Conservation (phyloP, 2,113 vertebrate genomes). For the Zapornia atra region DNA sequence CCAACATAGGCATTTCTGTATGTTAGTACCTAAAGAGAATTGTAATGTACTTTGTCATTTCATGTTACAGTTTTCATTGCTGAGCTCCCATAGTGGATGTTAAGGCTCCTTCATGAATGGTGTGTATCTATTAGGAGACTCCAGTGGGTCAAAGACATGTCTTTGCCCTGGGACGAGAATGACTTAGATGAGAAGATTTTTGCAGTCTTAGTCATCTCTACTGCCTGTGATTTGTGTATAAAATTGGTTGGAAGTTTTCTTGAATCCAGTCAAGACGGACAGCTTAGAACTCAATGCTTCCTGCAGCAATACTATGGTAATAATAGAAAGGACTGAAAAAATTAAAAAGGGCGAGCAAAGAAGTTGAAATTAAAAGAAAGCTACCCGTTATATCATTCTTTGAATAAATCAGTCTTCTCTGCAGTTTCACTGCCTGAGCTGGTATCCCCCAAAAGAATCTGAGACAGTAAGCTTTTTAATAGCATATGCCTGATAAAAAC, state of each 20-base stretch:
- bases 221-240: neutral
- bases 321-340: neutral
- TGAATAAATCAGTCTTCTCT: neutral
- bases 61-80: neutral
- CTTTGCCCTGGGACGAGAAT: neutral
- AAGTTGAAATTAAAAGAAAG: neutral
- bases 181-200: neutral
- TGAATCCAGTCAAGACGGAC: neutral
- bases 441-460: neutral
- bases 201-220: neutral
- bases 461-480: neutral
- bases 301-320: neutral
- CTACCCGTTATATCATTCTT: neutral
- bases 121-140: neutral
- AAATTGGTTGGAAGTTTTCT: neutral
- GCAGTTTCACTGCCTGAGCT: neutral
- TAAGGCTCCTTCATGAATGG: neutral
- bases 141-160: neutral
- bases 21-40: neutral
- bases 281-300: neutral
- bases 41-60: neutral
- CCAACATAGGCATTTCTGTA: neutral
- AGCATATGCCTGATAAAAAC: neutral
- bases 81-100: neutral
- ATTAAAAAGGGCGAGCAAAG: neutral